phyloP scores from a whole-genome alignment of 1,140 invertebrate genomes.

The Rhizoglyphus robini region DNA sequence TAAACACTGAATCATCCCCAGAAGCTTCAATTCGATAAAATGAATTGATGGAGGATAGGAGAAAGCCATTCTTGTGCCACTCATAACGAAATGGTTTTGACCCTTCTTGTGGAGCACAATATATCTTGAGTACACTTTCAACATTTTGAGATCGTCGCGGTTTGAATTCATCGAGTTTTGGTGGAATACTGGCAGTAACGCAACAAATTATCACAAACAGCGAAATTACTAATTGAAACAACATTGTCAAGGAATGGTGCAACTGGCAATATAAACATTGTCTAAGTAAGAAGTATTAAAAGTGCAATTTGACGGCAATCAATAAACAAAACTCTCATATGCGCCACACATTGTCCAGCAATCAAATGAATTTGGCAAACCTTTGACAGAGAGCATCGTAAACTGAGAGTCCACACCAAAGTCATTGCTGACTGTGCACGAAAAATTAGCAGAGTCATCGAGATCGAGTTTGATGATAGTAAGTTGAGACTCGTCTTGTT shows the following conservation, averaged over 20 bases:
- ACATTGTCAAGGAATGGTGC: no score
- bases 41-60: not conserved
- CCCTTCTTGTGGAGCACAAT: not conserved
- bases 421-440: not conserved
- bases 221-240: no score
- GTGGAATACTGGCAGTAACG: not conserved
- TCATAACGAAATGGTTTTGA: not conserved
- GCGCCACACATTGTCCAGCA: slow-evolving; percentile 1
- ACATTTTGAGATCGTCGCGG: not conserved
- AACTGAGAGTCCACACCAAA: not conserved
- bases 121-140: not conserved
- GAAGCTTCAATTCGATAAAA: not conserved
- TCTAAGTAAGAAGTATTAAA: not conserved
- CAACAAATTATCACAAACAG: not conserved
- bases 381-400: not conserved
- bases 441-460: not conserved
- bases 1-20: not conserved
- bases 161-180: not conserved
- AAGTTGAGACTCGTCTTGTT: not conserved
- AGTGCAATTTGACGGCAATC: no score
- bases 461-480: not conserved
- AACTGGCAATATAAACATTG: no score
- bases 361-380: not conserved
- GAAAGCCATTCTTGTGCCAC: not conserved
- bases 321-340: no score